Conservation (phyloP, 2,113 vertebrate genomes). For the Anser brachyrhynchus region DNA sequence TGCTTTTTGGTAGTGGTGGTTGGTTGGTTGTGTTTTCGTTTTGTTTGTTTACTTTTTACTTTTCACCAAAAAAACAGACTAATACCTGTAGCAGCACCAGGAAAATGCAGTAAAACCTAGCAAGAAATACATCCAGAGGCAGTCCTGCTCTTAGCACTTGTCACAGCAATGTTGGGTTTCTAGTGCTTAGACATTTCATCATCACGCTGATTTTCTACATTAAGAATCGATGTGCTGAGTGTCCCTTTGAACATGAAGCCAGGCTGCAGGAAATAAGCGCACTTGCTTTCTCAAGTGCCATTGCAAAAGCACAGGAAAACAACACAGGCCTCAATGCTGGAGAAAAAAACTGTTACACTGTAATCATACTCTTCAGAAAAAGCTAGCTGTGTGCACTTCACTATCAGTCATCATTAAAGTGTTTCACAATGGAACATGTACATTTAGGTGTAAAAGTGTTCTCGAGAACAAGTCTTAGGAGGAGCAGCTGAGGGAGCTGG, state of each 20-base stretch:
- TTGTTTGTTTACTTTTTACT: not conserved
- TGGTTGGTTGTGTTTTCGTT: too few relatives aligned
- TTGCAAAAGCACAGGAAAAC: not conserved
- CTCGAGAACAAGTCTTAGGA: too few relatives aligned
- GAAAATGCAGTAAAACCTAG: not conserved
- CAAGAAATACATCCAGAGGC: not conserved
- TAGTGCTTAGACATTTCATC: not conserved
- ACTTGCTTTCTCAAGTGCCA: not conserved
- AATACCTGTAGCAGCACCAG: not conserved
- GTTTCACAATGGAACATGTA: not conserved
- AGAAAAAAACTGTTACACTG: not conserved
- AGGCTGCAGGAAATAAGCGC: not conserved
- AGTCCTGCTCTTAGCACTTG: not conserved
- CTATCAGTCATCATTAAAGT: not conserved
- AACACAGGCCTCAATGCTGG: accelerated
- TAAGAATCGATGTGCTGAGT: not conserved
- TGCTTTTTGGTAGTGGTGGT: too few relatives aligned
- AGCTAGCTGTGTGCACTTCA: not conserved
- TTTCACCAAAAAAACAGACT: not conserved
- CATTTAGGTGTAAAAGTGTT: not conserved
- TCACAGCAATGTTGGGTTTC: not conserved
- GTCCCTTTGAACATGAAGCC: not conserved
- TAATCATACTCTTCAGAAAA: not conserved
- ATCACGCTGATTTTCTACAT: not conserved
- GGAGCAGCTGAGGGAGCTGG: too few relatives aligned